Evolutionary conservation across 2,888 invertebrate species (phyloP).

Genomic region (Melangyna quadrimaculata): DNA sequence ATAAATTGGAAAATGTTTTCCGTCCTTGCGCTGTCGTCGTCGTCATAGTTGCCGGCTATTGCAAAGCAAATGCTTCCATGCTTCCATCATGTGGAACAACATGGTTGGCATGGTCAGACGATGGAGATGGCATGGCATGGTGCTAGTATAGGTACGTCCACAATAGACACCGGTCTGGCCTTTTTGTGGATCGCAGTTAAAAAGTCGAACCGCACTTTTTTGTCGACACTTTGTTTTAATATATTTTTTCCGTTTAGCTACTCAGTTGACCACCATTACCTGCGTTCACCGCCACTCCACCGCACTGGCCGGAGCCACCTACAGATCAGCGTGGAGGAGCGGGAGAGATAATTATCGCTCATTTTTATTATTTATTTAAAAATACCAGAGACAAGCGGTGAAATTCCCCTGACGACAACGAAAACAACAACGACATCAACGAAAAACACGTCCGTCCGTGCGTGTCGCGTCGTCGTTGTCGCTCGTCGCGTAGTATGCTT

Average conservation of each 20-base stretch:
- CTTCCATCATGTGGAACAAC: conserved; percentile 45
- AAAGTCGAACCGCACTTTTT: conserved; percentile 51
- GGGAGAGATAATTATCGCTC: conserved; percentile 68
- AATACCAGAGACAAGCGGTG: conserved; percentile 66
- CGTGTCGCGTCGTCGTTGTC: background rate
- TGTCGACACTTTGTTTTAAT: conserved; percentile 55
- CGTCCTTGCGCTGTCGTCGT: conserved; percentile 15
- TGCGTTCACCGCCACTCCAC: background rate
- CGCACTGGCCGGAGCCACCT: background rate
- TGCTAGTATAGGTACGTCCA: conserved; percentile 7
- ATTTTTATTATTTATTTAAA: conserved; percentile 72
- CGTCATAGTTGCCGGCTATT: background rate
- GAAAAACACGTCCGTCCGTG: background rate
- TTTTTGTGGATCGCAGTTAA: conserved; percentile 50
- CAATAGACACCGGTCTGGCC: conserved; percentile 44
- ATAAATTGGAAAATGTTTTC: conserved; percentile 69
- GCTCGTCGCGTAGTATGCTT: conserved; percentile 24
- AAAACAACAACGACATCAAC: background rate
- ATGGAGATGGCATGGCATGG: background rate
- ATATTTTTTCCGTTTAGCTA: conserved; percentile 48
- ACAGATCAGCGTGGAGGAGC: conserved; percentile 3
- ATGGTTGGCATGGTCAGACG: conserved; percentile 27
- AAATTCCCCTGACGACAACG: conserved; percentile 68
- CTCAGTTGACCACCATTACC: conserved; percentile 29
- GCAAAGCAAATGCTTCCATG: conserved; percentile 38